Evolutionary conservation across 2,888 invertebrate species (phyloP).

Genomic region (Drosophila rellima): DNA sequence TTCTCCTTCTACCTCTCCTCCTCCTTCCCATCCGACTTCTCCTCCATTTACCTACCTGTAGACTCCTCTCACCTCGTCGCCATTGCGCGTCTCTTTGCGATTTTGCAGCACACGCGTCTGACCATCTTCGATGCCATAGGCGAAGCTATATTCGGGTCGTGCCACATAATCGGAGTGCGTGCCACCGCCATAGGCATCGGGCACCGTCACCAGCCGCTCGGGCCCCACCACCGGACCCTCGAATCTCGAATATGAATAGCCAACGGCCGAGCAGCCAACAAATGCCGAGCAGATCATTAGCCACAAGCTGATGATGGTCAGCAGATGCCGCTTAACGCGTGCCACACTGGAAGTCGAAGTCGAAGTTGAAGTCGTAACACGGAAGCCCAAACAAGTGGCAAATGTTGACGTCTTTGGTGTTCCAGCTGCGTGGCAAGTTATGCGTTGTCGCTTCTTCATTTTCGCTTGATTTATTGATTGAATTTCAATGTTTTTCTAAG

Average conservation of each 20-base stretch:
- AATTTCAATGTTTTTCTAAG: slow-evolving; percentile 30
- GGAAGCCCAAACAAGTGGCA: slow-evolving; percentile 66
- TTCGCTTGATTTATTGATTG: slow-evolving; percentile 37
- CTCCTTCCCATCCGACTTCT: background rate
- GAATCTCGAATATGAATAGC: slow-evolving; percentile 90
- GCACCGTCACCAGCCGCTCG: slow-evolving; percentile 83
- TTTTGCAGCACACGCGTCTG: slow-evolving; percentile 90
- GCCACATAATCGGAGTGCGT: slow-evolving; percentile 90
- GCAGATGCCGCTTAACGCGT: slow-evolving; percentile 47
- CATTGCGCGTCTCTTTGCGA: slow-evolving; percentile 90
- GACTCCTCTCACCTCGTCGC: slow-evolving; percentile 90
- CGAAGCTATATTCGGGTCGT: slow-evolving; percentile 91
- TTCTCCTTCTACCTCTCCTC: background rate
- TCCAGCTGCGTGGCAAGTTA: slow-evolving; percentile 47
- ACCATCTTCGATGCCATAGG: slow-evolving; percentile 92
- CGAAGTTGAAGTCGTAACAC: slow-evolving; percentile 56
- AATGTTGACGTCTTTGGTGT: slow-evolving; percentile 27
- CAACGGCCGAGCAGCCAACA: slow-evolving; percentile 83
- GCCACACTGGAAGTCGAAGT: slow-evolving; percentile 30
- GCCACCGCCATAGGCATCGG: slow-evolving; percentile 78
- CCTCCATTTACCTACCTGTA: slow-evolving; percentile 86
- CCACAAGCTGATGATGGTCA: slow-evolving; percentile 31
- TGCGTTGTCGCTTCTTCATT: slow-evolving; percentile 68
- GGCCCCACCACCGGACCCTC: slow-evolving; percentile 91
- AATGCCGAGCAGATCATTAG: slow-evolving; percentile 51